Evolutionary conservation across 2,888 invertebrate genomes (phyloP).

Genomic region (Dorcus hopei): DNA sequence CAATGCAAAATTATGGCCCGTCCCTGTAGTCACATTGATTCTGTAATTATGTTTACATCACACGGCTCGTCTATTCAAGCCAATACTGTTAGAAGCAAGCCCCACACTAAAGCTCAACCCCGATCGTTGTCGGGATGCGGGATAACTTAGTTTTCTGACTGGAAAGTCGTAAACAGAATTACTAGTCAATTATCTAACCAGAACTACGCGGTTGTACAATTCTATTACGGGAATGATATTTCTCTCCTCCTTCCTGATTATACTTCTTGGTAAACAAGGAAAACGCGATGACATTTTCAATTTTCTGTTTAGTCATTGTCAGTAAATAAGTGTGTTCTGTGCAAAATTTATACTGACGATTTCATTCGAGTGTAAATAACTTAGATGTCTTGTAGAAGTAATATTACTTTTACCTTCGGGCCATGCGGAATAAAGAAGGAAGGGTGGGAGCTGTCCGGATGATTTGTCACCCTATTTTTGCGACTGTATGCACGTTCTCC

Average conservation of each 20-base stretch:
- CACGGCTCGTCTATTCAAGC: conserved; percentile 24
- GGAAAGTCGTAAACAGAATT: conserved; percentile 30
- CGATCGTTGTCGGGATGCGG: conserved; percentile 17
- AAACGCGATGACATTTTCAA: background rate
- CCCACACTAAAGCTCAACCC: conserved; percentile 8
- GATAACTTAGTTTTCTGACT: conserved; percentile 25
- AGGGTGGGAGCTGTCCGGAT: conserved; percentile 42
- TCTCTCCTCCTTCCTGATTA: conserved; percentile 4
- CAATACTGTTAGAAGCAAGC: conserved; percentile 7
- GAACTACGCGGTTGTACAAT: conserved; percentile 17
- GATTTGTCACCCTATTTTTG: conserved; percentile 50
- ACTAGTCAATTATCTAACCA: conserved; percentile 29
- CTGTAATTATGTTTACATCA: conserved; percentile 33
- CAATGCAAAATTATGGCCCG: conserved; percentile 27
- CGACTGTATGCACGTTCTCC: conserved; percentile 41
- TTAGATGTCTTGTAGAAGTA: conserved; percentile 49
- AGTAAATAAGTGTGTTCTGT: background rate
- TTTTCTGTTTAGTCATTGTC: background rate
- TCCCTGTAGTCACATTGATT: conserved; percentile 33
- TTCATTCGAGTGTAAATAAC: conserved; percentile 44
- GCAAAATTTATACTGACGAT: background rate
- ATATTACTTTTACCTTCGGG: conserved; percentile 49
- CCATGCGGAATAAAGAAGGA: conserved; percentile 43
- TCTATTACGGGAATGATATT: conserved; percentile 17
- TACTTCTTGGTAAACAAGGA: background rate